These are phyloP conservation scores for Andricus curvator DNA, from an alignment of 2,888 invertebrate genomes.

Conservation along the genomic window DNA sequence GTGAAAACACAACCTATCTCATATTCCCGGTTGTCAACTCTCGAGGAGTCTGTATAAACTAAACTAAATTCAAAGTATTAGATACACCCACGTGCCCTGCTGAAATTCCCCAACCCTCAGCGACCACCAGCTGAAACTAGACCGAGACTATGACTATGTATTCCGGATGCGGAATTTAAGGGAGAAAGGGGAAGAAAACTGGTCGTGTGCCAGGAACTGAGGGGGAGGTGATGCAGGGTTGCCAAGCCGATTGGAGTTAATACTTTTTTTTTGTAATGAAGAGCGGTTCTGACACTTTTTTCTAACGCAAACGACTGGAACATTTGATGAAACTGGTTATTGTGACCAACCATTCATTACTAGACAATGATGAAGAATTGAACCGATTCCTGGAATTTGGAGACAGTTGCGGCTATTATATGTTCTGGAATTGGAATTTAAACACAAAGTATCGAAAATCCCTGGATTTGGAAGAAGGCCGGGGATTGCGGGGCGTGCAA, in stretches of 20 bases:
- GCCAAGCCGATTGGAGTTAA: conserved; percentile 25
- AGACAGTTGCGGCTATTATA: not conserved
- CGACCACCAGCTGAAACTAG: conserved; percentile 57
- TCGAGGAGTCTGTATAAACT: not conserved
- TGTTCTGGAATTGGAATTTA: not conserved
- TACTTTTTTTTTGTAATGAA: conserved; percentile 15
- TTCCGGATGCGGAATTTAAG: conserved; percentile 38
- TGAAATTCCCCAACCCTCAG: conserved; percentile 31
- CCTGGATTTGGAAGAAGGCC: conserved; percentile 8
- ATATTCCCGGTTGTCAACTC: not conserved
- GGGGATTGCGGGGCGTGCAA: conserved; percentile 36
- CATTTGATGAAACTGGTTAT: too few relatives aligned
- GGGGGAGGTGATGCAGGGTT: conserved; percentile 38
- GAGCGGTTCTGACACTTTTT: conserved; percentile 9
- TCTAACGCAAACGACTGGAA: not conserved
- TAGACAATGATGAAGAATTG: not conserved
- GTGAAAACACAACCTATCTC: conserved; percentile 27
- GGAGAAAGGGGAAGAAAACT: conserved; percentile 29
- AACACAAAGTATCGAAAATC: conserved; percentile 26
- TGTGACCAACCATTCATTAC: too few relatives aligned
- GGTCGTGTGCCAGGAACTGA: conserved; percentile 32
- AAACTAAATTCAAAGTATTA: not conserved
- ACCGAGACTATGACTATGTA: conserved; percentile 25
- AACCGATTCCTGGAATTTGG: not conserved
- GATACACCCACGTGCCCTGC: conserved; percentile 8